A percentile compares a stretch with the other conserved stretches of the same genome.
phyloP scores from a whole-genome alignment of 2,113 vertebrate species.

The Crypturellus undulatus region DNA sequence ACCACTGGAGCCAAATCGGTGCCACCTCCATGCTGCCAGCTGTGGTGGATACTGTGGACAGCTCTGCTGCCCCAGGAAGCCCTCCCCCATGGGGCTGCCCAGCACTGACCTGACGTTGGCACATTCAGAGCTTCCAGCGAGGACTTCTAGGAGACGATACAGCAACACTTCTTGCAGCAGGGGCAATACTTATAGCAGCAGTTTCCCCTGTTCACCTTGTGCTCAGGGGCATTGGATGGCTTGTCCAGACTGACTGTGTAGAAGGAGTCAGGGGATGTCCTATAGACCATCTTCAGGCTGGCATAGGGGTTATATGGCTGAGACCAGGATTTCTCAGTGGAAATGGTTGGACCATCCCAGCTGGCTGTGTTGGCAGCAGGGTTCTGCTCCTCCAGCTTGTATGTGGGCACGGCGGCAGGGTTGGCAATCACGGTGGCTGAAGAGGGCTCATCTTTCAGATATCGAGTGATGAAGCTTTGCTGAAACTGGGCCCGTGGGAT shows the following conservation, averaged over 20 bases:
- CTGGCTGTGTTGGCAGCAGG: accelerated
- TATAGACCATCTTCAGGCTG: conserved; percentile 47
- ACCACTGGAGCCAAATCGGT: background rate
- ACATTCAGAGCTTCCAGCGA: accelerated
- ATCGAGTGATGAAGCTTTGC: conserved; percentile 70
- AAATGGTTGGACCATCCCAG: background rate
- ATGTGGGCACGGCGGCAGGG: background rate
- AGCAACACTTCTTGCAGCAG: conserved; percentile 69
- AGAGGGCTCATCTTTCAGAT: conserved; percentile 61
- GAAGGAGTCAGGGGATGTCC: conserved; percentile 1
- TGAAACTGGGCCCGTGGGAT: conserved; percentile 82
- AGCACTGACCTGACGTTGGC: background rate
- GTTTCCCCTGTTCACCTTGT: background rate
- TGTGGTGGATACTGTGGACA: accelerated
- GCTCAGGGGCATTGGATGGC: conserved; percentile 31
- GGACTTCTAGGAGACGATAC: conserved; percentile 66
- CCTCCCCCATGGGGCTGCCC: accelerated
- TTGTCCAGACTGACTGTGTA: conserved; percentile 66
- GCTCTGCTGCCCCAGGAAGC: accelerated
- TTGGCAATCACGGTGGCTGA: conserved; percentile 68
- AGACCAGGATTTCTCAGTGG: conserved; percentile 39
- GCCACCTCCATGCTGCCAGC: background rate
- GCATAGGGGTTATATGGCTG: conserved; percentile 75
- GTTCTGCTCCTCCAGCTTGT: background rate
- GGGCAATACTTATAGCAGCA: conserved; percentile 69